A percentile compares a stretch with the other conserved stretches of the same genome.
Conservation (phyloP, 2,888 invertebrate genomes). For the Smittia sp. region DNA sequence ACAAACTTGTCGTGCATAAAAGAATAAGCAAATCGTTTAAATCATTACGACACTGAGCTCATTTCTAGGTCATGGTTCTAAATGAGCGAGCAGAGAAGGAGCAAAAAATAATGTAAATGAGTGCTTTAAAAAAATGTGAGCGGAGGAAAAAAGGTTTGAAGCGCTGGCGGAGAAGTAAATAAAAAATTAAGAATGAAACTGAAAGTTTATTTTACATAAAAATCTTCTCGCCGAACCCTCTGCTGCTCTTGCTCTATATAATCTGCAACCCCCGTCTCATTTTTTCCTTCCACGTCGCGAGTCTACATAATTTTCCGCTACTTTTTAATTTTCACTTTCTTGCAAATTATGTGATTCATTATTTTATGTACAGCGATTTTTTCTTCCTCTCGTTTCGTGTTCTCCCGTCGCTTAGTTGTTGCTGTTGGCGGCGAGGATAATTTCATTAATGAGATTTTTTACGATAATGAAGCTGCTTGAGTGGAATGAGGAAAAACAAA, state of each 20-base stretch:
- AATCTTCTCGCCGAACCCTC: not conserved
- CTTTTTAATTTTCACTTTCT: slow-evolving; percentile 39
- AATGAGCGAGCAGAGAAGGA: not conserved
- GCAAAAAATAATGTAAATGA: slow-evolving; percentile 31
- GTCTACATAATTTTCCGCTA: slow-evolving; percentile 23
- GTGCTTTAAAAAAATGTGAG: slow-evolving; percentile 17
- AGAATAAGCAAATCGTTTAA: not conserved
- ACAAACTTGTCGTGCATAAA: not conserved
- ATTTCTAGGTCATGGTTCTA: slow-evolving; percentile 37
- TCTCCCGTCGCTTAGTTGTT: not conserved
- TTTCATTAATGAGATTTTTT: not conserved
- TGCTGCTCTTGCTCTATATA: not conserved
- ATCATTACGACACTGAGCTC: too few species aligned
- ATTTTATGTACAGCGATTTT: slow-evolving; percentile 32
- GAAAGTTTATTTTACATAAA: slow-evolving; percentile 34
- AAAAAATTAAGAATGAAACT: slow-evolving; percentile 40
- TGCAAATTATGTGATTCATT: slow-evolving; percentile 28
- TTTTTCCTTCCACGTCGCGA: not conserved
- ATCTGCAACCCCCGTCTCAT: slow-evolving; percentile 21
- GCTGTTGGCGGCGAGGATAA: not conserved
- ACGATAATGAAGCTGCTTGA: not conserved
- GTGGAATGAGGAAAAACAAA: not conserved
- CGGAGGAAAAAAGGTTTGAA: slow-evolving; percentile 24
- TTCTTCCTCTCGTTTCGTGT: slow-evolving; percentile 15
- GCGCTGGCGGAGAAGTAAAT: slow-evolving; percentile 24